Base-by-base conservation (phyloP, 2,888 invertebrate genomes). In the Gnatocerus cornutus region DNA sequence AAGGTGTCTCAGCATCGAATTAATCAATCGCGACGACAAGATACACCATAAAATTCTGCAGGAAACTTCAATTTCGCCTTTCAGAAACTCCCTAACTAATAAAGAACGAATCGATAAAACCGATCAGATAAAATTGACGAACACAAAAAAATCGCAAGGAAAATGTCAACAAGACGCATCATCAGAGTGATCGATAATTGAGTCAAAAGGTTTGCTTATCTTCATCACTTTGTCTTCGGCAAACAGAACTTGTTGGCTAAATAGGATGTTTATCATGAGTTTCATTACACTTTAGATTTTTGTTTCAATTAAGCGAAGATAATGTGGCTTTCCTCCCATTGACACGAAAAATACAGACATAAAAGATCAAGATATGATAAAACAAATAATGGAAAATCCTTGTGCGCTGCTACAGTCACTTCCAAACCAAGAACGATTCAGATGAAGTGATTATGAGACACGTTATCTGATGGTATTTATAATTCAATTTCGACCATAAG, bases 381-480 rank as follows among this genome's bases (percentile, higher is more conserved):
- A 56, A 56, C 56, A 55, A 39, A 55, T 55, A 55, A 55, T 30
- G 52, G 50, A 21, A 10, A 16, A 12, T 29, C 16, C 29, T 50
- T 50, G 21, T 21, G 48, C n/a, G 48, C 16, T 3, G 14, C 48
- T 21, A 7, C 13, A 55, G 55, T 14, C 16, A 39, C 39, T 55
- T 55, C 33, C 55, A 39, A 10, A 39, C 55, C 55, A 50, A n/a
- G 50, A 55, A 55, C 8, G 30, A 27, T 33, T 21, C 39, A 39
- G 16, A 41, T 55, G 13, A 55, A 55, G 14, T 27, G 21, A 50
- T 50, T 50, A 27, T 10, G n/a, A 39, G 29, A 2, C 48, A 30
- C 52, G 12, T 33, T 53, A 53, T 53, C 53, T 53, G 53, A 53
- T 55, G n/a, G 16, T 39, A 39, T 55, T 55, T 55, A 55, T 55